phyloP scores from a whole-genome alignment of 2,888 invertebrate genomes.

The Coelinius sp. region DNA sequence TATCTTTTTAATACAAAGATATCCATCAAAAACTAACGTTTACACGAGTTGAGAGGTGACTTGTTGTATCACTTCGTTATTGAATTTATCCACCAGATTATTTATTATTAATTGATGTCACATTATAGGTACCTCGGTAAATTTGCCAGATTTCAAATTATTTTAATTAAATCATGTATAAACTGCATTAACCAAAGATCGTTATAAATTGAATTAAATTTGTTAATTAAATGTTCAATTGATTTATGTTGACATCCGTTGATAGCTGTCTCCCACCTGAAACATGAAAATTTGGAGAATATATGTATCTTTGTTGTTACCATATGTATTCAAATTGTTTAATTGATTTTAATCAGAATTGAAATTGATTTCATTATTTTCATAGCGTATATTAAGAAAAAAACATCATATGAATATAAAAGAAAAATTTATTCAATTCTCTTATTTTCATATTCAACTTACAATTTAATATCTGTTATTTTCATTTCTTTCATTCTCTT shows the following conservation, averaged over 20 bases:
- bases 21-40: too few relatives aligned
- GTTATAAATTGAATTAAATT: background rate
- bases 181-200: background rate
- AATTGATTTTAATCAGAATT: conserved; percentile 43
- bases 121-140: too few relatives aligned
- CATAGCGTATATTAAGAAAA: conserved; percentile 55
- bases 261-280: conserved; percentile 22
- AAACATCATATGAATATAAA: conserved; percentile 47
- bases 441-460: background rate
- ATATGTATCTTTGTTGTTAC: conserved; percentile 17
- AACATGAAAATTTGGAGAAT: conserved; percentile 28
- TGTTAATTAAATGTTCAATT: background rate
- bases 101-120: background rate
- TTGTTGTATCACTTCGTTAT: too few relatives aligned
- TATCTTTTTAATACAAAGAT: too few relatives aligned
- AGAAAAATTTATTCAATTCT: background rate
- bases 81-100: too few relatives aligned
- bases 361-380: conserved; percentile 47
- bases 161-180: background rate
- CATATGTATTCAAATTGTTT: conserved; percentile 11
- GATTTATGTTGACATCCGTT: background rate
- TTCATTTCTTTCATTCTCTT: background rate
- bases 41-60: too few relatives aligned
- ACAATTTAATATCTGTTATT: background rate
- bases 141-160: too few relatives aligned